Conservation (phyloP, 1,140 invertebrate species). For the Liolophura sinensis region DNA sequence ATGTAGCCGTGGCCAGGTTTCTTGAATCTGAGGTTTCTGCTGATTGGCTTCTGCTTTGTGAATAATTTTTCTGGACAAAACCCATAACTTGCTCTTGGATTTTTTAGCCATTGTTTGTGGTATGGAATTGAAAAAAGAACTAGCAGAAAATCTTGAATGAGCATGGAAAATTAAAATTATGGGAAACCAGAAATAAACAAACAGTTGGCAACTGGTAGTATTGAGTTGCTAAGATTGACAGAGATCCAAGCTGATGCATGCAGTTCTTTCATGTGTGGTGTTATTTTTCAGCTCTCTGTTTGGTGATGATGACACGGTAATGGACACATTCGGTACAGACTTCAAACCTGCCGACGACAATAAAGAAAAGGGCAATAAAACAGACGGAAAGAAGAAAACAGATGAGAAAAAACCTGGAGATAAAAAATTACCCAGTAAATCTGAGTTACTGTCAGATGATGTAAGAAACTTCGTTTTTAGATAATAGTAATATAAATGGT, state of each 20-base stretch:
- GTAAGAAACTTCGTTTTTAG: slow-evolving; percentile 20
- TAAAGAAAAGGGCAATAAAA: slow-evolving; percentile 1
- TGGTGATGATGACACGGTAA: slow-evolving; percentile 33
- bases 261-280: slow-evolving; percentile 8
- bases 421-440: slow-evolving; percentile 18
- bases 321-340: slow-evolving; percentile 35
- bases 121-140: neutral
- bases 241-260: neutral
- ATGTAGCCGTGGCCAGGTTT: no score
- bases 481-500: no score
- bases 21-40: no score
- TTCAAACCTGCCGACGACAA: slow-evolving; percentile 13
- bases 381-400: slow-evolving; percentile 18
- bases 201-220: neutral
- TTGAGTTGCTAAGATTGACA: neutral
- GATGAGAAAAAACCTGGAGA: slow-evolving; percentile 22
- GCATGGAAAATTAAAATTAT: slow-evolving; percentile 1
- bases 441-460: slow-evolving; percentile 23
- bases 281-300: slow-evolving; percentile 31
- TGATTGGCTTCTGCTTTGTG: no score
- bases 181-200: no score
- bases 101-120: no score
- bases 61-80: no score
- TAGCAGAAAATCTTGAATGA: neutral
- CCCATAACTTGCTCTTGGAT: no score